Conservation (phyloP, 2,797 vertebrate species). For the Eremophila alpestris region DNA sequence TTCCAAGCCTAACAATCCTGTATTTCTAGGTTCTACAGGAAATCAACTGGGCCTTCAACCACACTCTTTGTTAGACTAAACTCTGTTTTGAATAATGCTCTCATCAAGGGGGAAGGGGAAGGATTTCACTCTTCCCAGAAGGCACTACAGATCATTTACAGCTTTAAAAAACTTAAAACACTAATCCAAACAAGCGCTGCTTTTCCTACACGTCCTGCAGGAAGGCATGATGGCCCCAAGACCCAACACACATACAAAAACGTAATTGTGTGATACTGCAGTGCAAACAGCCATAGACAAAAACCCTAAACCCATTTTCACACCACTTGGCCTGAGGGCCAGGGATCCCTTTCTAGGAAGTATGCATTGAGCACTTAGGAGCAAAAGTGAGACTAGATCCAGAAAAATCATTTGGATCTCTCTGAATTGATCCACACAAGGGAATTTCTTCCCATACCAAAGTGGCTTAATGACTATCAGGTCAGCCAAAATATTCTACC, state of each 20-base stretch:
- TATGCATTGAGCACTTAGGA: neutral
- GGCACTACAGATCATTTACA: neutral
- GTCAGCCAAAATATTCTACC: neutral
- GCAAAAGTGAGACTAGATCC: neutral
- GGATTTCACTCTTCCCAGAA: neutral
- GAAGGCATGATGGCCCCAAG: neutral
- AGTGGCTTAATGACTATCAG: neutral
- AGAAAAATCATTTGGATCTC: neutral
- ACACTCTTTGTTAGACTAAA: neutral
- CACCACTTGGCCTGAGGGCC: neutral
- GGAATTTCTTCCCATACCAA: neutral
- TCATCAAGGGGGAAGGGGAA: neutral
- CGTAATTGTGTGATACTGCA: rapidly evolving
- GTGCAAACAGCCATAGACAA: neutral
- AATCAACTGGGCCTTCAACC: neutral
- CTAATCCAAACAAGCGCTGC: rapidly evolving
- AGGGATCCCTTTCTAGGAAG: neutral
- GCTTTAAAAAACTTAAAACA: neutral
- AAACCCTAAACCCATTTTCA: neutral
- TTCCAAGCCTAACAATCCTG: neutral
- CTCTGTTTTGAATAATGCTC: neutral
- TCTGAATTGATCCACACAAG: neutral
- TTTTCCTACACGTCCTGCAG: neutral
- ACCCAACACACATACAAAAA: neutral
- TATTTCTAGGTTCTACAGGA: neutral